Conservation (phyloP, 2,797 vertebrate genomes). For the Kryptopterus vitreolus region DNA sequence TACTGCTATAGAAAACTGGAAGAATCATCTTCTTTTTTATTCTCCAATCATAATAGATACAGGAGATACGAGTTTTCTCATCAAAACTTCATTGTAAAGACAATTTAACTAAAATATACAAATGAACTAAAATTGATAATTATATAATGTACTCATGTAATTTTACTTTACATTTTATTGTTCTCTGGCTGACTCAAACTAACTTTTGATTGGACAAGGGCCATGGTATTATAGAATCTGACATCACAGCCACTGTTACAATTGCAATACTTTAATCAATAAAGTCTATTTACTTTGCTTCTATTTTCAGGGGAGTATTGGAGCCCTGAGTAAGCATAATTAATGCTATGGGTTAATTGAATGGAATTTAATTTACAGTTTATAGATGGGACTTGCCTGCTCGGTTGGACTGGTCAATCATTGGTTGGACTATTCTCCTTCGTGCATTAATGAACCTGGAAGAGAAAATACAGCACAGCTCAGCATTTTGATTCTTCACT, state of each 20-base stretch:
- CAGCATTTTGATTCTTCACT: too few relatives aligned
- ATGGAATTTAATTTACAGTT: constrained; percentile 76
- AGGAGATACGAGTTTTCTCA: constrained; percentile 79
- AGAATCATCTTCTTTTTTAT: neutral
- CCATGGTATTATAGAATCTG: constrained; percentile 20
- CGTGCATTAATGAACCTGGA: constrained; percentile 99
- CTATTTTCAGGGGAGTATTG: constrained; percentile 21
- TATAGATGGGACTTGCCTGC: constrained; percentile 94
- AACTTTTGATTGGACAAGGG: constrained; percentile 21
- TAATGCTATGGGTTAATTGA: constrained; percentile 73
- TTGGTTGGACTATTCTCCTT: constrained; percentile 99
- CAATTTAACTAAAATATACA: constrained; percentile 64
- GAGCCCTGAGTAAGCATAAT: constrained; percentile 66
- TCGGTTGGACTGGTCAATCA: constrained; percentile 99
- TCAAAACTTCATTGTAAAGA: constrained; percentile 82
- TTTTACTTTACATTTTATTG: constrained; percentile 1
- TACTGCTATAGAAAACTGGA: neutral
- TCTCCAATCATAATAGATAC: neutral
- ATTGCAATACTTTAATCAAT: constrained; percentile 52
- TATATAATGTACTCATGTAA: constrained; percentile 29
- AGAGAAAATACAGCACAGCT: constrained; percentile 49
- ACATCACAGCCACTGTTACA: constrained; percentile 34
- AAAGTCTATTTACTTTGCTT: constrained; percentile 10
- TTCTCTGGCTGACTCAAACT: neutral
- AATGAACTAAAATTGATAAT: constrained; percentile 56